Evolutionary conservation across 2,113 vertebrate genomes (phyloP).

Genomic region (Myanophis thanlyinensis): DNA sequence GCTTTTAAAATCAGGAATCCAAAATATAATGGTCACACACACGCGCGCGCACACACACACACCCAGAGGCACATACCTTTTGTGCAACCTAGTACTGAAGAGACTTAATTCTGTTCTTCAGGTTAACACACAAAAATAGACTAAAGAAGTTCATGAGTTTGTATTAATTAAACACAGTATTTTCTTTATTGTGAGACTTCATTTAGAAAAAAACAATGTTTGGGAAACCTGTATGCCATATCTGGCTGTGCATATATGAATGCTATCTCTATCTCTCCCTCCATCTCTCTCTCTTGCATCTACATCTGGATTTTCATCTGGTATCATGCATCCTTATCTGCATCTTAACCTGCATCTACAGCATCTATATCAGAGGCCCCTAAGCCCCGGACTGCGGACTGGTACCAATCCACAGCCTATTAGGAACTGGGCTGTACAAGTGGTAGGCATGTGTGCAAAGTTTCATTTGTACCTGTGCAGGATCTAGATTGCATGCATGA

Average conservation of each 20-base stretch:
- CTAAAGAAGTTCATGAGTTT: accelerated
- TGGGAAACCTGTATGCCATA: background rate
- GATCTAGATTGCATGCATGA: background rate
- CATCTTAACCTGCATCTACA: background rate
- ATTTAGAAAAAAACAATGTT: background rate
- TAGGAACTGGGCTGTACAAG: background rate
- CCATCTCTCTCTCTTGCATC: background rate
- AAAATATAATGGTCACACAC: background rate
- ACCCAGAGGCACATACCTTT: background rate
- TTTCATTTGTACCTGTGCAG: background rate
- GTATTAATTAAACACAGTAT: background rate
- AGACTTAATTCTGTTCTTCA: accelerated
- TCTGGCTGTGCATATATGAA: background rate
- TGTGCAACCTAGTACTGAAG: background rate
- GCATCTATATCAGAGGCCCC: background rate
- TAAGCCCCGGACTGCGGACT: background rate
- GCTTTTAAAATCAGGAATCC: slow-evolving; percentile 37
- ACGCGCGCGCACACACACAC: background rate
- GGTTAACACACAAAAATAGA: background rate
- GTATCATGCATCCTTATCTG: background rate
- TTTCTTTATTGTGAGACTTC: background rate
- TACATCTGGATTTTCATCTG: background rate
- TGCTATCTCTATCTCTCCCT: background rate
- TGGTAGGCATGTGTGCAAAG: background rate
- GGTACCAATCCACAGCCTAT: background rate